Base-by-base conservation (phyloP, 2,888 invertebrate species). In the Adelognathus sp. region DNA sequence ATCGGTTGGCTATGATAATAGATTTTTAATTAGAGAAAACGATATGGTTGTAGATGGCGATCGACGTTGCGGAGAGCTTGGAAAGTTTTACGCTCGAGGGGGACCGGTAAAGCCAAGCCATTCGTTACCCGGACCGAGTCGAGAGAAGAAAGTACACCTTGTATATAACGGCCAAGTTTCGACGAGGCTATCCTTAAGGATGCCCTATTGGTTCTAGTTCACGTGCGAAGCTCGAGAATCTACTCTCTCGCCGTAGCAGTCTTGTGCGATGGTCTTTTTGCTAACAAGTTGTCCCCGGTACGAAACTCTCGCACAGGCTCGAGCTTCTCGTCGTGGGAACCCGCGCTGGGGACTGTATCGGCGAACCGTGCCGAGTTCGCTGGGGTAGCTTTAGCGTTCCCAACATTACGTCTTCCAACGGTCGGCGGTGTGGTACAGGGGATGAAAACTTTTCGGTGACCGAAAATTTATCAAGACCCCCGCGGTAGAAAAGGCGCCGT, bases 371-470 rank as follows among this genome's bases (percentile, higher is more conserved):
- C 50, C 33, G 33, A 50, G 50, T 50, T 64, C 33, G n/a, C 14
- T 21, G 29, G n/a, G 64, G 21, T 41, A 18, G 27, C 61, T 36
- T 21, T 21, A 50, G 61, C 73, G 56, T 31, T 67, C 11, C 31
- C 46, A 39, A 56, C 33, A 36, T 16, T 52, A 36, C 36, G 52
- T 66, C 36, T 52, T 52, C 66, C 66, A 6, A 66, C 36, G 29
- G 33, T 50, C 64, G 64, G 4, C 24, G 11, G 39, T 39, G 36
- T 39, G 52, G 11, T 29, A 18, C 27, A 24, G 24, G 29, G 79
- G 75, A 75, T 79, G 71, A 67, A 79, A 79, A 79, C 66, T 79
- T 79, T 79, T 75, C 39, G 74, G 79, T 63, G 46, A 61, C 66
- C 56, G 66, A 75, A 75, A 79, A 79, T 79, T 79, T 75, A 75